A percentile compares a stretch with the other conserved stretches of the same genome.
Evolutionary conservation across 2,113 vertebrate species (phyloP).

Genomic region (Pelecanus crispus): DNA sequence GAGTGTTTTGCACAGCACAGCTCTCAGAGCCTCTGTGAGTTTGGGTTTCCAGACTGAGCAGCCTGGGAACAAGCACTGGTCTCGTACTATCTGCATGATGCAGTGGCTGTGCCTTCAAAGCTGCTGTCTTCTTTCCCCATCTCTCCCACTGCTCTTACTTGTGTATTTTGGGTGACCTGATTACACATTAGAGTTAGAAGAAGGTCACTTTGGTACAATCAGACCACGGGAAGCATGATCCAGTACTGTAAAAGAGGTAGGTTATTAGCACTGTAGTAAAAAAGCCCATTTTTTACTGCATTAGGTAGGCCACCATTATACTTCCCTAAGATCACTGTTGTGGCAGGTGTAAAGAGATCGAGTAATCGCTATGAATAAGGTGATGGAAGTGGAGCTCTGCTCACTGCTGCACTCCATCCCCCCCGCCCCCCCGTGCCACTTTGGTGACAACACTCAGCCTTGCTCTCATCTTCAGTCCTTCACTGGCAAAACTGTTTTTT

Average conservation of each 20-base stretch:
- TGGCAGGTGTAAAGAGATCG: neutral
- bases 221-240: neutral
- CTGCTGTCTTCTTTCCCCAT: neutral
- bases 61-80: neutral
- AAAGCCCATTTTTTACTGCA: neutral
- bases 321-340: no score
- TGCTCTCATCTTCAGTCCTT: neutral
- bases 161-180: neutral
- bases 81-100: neutral
- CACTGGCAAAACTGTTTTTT: neutral
- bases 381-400: neutral
- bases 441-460: neutral
- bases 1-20: neutral
- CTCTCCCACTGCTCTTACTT: neutral
- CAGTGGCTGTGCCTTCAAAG: neutral
- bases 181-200: neutral
- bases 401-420: neutral
- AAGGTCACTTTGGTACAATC: neutral
- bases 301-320: neutral
- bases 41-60: neutral
- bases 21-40: neutral
- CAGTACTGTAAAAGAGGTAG: neutral
- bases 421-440: fast-evolving
- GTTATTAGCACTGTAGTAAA: neutral
- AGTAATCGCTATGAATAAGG: neutral